Base-by-base conservation (phyloP, 1,140 invertebrate genomes). In the Drosophila ercepeae region DNA sequence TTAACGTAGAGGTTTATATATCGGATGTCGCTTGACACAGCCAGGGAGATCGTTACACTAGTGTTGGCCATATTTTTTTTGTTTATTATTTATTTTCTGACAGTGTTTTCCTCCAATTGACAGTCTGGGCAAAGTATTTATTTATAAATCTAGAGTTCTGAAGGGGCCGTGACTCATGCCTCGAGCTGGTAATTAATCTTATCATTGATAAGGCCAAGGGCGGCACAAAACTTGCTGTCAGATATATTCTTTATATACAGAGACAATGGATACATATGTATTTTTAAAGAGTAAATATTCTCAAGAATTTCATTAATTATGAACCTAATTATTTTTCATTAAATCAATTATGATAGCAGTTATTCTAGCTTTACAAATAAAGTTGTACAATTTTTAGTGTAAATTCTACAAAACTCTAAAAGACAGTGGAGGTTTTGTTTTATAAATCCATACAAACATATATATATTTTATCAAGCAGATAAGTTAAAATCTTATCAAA, bases 181-280 rank as follows among this genome's bases (percentile, higher is more conserved):
- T 27, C 42, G 29, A 44, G 70, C 77, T 52, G 58, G 45, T 34
- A 82, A 89, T 82, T 88, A 88, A 88, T 88, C 82, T 88, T 88
- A 88, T 88, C 82, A 83, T 88, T 82, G 82, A 88, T 88, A 88
- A 88, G 82, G 82, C 83, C 82, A 88, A 88, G 82, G 77, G 78
- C 82, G 57, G 55, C 46, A 46, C 23, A 64, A 64, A 25, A 67
- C 69, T 45, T 50, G 16, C 32, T 13, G 19, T 8, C 42, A 63
- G 29, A 49, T 52, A 72, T 36, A 21, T 76, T 32, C 46, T 23
- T 69, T 49, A 32, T 53, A 18, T 44, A 25, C 16, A 61, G 16
- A 36, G 21, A 19, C 48, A 18, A 14, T 23, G 49, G 5, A 13
- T 14, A 14, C 9, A 36, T 14, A 13, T 3, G 6, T 34, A 34